Evolutionary conservation across 2,797 vertebrate genomes (phyloP).

Genomic region (Hozukius guyotensis): DNA sequence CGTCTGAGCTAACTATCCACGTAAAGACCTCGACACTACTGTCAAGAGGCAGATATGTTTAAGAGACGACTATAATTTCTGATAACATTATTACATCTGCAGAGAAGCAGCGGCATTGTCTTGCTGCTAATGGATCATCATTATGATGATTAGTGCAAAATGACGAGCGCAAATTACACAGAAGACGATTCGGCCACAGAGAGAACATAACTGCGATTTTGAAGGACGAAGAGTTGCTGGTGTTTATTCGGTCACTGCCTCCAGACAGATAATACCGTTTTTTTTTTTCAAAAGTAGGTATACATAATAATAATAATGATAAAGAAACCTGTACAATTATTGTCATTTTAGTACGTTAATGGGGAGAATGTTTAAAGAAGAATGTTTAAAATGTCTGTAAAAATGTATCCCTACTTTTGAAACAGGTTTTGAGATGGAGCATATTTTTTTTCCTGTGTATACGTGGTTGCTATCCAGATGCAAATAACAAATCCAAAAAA

Average conservation of each 20-base stretch:
- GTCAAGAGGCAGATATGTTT: conserved; percentile 25
- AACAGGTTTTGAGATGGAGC: conserved; percentile 1
- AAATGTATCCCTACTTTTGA: conserved; percentile 28
- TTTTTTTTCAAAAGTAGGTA: conserved; percentile 23
- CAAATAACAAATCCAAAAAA: background rate
- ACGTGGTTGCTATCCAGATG: background rate
- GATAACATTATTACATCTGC: conserved; percentile 35
- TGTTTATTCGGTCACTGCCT: conserved; percentile 57
- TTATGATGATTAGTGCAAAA: conserved; percentile 45
- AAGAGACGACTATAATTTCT: conserved; percentile 18
- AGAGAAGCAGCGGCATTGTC: conserved; percentile 7
- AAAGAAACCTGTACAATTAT: background rate
- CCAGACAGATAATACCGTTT: background rate
- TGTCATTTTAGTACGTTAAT: background rate
- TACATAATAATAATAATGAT: background rate
- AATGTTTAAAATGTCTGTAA: background rate
- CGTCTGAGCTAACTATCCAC: background rate
- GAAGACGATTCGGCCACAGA: conserved; percentile 25
- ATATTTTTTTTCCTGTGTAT: background rate
- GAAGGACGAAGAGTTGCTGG: conserved; percentile 64
- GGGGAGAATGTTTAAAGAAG: background rate
- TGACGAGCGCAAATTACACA: conserved; percentile 49
- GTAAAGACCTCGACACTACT: background rate
- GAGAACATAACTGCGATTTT: conserved; percentile 24
- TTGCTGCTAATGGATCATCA: conserved; percentile 49